Evolutionary conservation across 2,888 invertebrate genomes (phyloP).

Genomic region (Dynastes grantii): DNA sequence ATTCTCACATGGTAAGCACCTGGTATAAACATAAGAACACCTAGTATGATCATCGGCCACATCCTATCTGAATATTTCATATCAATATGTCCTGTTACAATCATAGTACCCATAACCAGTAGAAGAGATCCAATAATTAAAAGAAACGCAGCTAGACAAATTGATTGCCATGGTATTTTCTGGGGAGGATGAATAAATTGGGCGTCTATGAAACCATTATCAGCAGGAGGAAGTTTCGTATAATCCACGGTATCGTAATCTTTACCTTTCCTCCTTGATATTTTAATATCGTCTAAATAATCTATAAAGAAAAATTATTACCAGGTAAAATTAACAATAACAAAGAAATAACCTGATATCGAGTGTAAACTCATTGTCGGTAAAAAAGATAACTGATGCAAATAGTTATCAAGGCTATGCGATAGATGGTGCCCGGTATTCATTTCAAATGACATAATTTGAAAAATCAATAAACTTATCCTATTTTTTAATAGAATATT

Average conservation of each 20-base stretch:
- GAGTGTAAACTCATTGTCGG: conserved; percentile 65
- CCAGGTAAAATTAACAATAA: conserved; percentile 17
- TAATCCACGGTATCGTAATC: conserved; percentile 78
- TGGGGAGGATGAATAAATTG: conserved; percentile 79
- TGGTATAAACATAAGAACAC: conserved; percentile 91
- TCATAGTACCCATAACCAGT: conserved; percentile 74
- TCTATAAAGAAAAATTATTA: conserved; percentile 64
- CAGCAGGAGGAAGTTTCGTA: conserved; percentile 73
- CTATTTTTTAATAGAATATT: not conserved
- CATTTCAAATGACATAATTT: conserved; percentile 54
- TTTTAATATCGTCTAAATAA: conserved; percentile 71
- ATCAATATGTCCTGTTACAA: conserved; percentile 87
- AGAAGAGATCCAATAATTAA: conserved; percentile 84
- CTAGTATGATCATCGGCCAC: conserved; percentile 92
- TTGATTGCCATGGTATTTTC: conserved; percentile 89
- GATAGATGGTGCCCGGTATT: conserved; percentile 57
- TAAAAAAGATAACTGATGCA: conserved; percentile 59
- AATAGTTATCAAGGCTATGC: conserved; percentile 54
- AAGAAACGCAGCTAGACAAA: conserved; percentile 82
- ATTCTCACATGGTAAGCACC: conserved; percentile 93
- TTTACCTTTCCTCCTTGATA: conserved; percentile 76
- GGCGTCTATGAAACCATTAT: conserved; percentile 81
- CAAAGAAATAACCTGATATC: conserved; percentile 62
- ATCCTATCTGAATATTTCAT: conserved; percentile 89
- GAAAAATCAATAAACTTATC: conserved; percentile 47